Base-by-base conservation (phyloP, 2,113 vertebrate genomes). In the Pungitius pungitius region DNA sequence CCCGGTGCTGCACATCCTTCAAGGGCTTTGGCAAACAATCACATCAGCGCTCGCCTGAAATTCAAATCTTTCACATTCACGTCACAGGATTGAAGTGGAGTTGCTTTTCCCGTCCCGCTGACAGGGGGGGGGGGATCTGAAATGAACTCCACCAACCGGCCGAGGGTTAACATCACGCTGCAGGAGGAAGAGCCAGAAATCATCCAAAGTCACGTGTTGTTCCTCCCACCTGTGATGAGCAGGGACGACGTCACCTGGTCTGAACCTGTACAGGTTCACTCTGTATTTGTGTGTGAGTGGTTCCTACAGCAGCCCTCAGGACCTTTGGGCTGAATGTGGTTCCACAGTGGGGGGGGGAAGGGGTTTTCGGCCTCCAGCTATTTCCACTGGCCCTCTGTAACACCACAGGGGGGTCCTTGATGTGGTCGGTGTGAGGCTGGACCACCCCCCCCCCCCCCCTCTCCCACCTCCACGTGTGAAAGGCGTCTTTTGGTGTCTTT, bases 401-500 rank as follows among this genome's bases (percentile, higher is more conserved):
- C 35, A 78, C 49, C 17, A 27, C 14, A 24, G n/a, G 26, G 30
- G 39, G 69, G 66, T 66, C 6, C 40, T 42, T 35, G 35, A 63
- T 62, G 57, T 69, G 0, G 49, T 68, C 10, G 24, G 43, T 24
- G 22, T 58, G 24, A 33, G 52, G 33, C 4, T 51, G 59, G 57
- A 26, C 22, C 54, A 20, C n/a, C 18, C 10, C 20, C 0, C 6
- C 2, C 52, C 26, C 13, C 12, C 47, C 9, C 9, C 9, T 10
- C 3, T 4, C 56, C n/a, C 61, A 70, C 74, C 66, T 27, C 69
- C 73, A 30, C 27, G 57, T 84, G 87, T 68, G 85, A 87, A 84
- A 69, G n/a, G n/a, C n/a, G n/a, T n/a, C 60, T 67, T 65, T 47
- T 64, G 37, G 58, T 40, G 64, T 66, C 85, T 89, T 83, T 87